Conservation (phyloP, 2,888 invertebrate genomes). For the Cryptocephalus moraei region DNA sequence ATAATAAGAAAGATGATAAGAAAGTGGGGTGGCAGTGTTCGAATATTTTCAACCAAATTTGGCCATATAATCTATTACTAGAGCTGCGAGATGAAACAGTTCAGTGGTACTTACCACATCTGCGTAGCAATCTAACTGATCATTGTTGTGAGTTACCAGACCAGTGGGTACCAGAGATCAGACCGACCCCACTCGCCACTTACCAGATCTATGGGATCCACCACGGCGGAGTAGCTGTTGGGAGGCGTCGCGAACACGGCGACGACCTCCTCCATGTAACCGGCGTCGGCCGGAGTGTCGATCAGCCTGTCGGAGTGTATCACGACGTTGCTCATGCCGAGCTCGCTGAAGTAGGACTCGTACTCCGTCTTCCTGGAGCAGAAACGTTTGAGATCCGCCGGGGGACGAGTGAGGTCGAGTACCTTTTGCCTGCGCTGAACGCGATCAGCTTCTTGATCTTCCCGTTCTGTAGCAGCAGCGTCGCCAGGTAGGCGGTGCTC, state of each 20-base stretch:
- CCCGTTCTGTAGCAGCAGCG: slow-evolving; percentile 49
- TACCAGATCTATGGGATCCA: slow-evolving; percentile 68
- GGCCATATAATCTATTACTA: too few species aligned
- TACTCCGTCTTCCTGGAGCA: slow-evolving; percentile 50
- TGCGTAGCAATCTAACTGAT: too few species aligned
- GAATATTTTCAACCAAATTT: too few species aligned
- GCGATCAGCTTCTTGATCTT: slow-evolving; percentile 49
- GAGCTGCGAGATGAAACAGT: too few species aligned
- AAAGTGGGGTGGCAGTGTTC: too few species aligned
- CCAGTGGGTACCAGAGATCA: background rate
- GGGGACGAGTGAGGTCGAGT: slow-evolving; percentile 2
- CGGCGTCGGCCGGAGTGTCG: slow-evolving; percentile 41
- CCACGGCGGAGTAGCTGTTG: slow-evolving; percentile 70
- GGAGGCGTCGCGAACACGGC: slow-evolving; percentile 66
- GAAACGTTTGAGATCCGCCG: too few species aligned
- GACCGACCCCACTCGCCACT: background rate
- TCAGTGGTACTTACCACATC: too few species aligned
- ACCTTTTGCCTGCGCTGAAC: slow-evolving; percentile 49
- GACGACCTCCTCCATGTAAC: slow-evolving; percentile 49
- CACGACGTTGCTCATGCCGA: slow-evolving; percentile 54
- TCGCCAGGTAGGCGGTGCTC: slow-evolving; percentile 68
- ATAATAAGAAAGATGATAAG: too few species aligned
- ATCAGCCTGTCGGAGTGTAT: slow-evolving; percentile 42
- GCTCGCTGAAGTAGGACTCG: slow-evolving; percentile 53
- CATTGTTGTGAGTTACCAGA: too few species aligned